Base-by-base conservation (phyloP, 2,888 invertebrate species). In the Microctonus aethiopoides region DNA sequence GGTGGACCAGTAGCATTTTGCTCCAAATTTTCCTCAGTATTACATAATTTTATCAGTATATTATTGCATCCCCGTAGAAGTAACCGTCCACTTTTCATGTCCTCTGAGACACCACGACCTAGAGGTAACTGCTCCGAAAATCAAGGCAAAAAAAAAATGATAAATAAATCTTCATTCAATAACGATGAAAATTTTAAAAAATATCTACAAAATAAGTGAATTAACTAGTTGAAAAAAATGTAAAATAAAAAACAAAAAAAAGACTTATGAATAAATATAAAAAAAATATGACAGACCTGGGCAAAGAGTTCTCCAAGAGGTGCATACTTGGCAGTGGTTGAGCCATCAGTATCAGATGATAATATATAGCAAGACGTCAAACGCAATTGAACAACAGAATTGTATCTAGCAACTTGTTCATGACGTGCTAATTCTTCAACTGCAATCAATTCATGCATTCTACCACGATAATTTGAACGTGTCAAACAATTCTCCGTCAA, bases 361-460 rank as follows among this genome's bases (percentile, higher is more conserved):
- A 94, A 84, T 76, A 93, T 88, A 80, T 94, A 95, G 73, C 91
- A 90, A 61, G 91, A 89, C 1, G 91, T 90, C 32, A 93, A 86
- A 68, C 90, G 89, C 59, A 94, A 84, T 70, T 89, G 88, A 0
- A 91, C 89, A 56, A 89, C 89, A 61, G 93, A 88, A 85, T 93
- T 94, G 82, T 91, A 93, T 69, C 92, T 89, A 0, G 92, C 90
- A 26, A 92, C 89, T 83, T 92, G 91, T 79, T 92, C 91, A 76
- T 89, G 89, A 75, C 94, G 90, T 3, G 94, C 93, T 85, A 94
- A 90, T 86, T 95, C 94, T 85, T 95, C 95, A 29, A 94, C 90
- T 75, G 90, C 91, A 2, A 95, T 87, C 78, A 95, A 85, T 78
- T 93, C 93, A 80, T 94, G 94, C 88, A 94, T 92, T 75, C 93